Evolutionary conservation across 2,888 invertebrate species (phyloP).

Genomic region (Thyatira batis): DNA sequence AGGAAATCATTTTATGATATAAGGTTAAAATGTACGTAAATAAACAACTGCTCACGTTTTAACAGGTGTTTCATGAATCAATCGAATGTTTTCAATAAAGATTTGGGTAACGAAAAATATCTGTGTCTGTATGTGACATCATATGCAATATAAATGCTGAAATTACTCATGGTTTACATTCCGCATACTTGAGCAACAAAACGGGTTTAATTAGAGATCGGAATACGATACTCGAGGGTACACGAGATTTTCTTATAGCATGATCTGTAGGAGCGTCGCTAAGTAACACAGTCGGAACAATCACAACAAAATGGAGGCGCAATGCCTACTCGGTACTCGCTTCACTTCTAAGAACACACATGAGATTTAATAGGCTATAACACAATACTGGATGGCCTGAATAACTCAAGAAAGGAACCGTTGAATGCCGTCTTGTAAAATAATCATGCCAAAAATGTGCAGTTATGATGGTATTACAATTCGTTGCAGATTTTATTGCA

Average conservation of each 20-base stretch:
- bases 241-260: neutral
- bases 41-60: neutral
- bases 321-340: neutral
- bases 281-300: neutral
- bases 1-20: conserved; percentile 1
- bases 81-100: neutral
- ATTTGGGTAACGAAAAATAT: neutral
- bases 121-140: too few species aligned
- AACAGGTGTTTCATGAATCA: neutral
- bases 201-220: neutral
- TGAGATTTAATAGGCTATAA: neutral
- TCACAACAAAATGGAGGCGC: neutral
- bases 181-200: neutral
- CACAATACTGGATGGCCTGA: conserved; percentile 23
- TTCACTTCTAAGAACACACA: neutral
- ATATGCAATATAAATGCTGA: neutral
- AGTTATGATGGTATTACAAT: conserved; percentile 45
- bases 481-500: conserved; percentile 47
- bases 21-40: neutral
- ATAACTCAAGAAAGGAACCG: conserved; percentile 26
- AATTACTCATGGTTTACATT: neutral
- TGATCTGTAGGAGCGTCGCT: neutral
- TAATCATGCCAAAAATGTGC: conserved; percentile 56
- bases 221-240: neutral
- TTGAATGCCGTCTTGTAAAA: conserved; percentile 28